Evolutionary conservation across 2,113 vertebrate species (phyloP).

Genomic region (Clinocottus analis): DNA sequence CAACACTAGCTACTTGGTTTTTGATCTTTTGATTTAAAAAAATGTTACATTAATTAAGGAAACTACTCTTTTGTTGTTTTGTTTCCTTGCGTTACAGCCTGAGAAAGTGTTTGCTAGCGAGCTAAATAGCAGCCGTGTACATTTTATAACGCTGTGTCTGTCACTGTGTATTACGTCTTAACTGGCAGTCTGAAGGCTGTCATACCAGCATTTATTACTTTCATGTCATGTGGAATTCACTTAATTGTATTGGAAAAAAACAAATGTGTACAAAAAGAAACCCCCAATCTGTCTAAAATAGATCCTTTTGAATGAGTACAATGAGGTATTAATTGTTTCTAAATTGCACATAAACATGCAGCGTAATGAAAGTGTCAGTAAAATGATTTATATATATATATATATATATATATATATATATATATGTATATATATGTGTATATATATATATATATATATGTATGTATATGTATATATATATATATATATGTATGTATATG

Average conservation of each 20-base stretch:
- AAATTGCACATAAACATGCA: background rate
- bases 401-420: background rate
- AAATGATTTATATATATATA: background rate
- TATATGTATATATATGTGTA: no score
- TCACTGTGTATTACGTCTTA: background rate
- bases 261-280: background rate
- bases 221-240: background rate
- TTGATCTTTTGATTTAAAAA: background rate
- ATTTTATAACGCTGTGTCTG: background rate
- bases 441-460: background rate
- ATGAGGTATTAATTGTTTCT: background rate
- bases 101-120: background rate
- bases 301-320: background rate
- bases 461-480: background rate
- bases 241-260: background rate
- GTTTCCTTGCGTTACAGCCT: background rate
- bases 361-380: background rate
- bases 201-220: slow-evolving; percentile 23
- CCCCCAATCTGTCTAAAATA: background rate
- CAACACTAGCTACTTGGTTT: background rate
- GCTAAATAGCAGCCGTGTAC: background rate
- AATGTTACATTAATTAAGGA: background rate
- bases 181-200: background rate
- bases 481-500: no score
- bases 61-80: background rate